Conservation (phyloP, 2,797 vertebrate genomes). For the Leuciscus waleckii region DNA sequence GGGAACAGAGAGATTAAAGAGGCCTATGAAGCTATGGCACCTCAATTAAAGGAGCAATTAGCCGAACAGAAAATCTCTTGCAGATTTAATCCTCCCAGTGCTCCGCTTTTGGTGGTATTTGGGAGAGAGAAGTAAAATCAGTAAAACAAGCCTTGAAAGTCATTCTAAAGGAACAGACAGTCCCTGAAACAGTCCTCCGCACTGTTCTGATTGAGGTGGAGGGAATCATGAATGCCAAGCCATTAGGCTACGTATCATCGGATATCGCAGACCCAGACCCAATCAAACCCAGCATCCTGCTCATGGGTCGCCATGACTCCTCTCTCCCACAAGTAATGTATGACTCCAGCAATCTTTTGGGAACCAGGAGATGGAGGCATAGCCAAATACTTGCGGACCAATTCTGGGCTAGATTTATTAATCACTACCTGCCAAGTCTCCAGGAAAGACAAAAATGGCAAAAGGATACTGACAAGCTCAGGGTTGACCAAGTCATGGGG, state of each 20-base stretch:
- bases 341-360: background rate
- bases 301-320: constrained; percentile 18
- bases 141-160: constrained; percentile 32
- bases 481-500: no score
- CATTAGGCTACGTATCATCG: background rate
- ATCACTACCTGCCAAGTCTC: constrained; percentile 15
- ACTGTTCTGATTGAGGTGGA: constrained; percentile 34
- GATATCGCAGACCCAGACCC: constrained; percentile 33
- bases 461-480: no score
- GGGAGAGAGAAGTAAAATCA: constrained; percentile 37
- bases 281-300: constrained; percentile 2
- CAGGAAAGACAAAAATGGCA: no score
- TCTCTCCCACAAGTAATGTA: background rate
- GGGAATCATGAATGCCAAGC: constrained; percentile 39
- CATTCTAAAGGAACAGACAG: background rate
- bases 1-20: constrained; percentile 1
- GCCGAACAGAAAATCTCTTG: background rate
- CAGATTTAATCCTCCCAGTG: constrained; percentile 8
- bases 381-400: constrained; percentile 11
- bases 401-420: constrained; percentile 36
- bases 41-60: no score
- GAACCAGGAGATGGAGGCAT: background rate
- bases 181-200: background rate
- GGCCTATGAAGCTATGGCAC: no score
- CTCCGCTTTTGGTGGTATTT: constrained; percentile 19